Base-by-base conservation (phyloP, 2,888 invertebrate genomes). In the Acleris sparsana region DNA sequence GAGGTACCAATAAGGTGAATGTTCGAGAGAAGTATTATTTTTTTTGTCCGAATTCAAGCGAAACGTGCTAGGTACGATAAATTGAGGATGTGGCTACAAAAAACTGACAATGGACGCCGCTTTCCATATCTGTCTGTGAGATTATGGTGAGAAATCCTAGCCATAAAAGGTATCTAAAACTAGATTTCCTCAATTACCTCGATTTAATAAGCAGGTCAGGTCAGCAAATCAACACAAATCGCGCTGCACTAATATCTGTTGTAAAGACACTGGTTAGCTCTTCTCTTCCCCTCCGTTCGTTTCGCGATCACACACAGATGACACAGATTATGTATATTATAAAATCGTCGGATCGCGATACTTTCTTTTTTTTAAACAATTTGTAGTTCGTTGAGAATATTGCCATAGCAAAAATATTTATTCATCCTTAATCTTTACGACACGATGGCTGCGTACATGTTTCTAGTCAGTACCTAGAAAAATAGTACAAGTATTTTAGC, bases 41-140 rank as follows among this genome's bases (percentile, higher is more conserved):
- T 88, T 89, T 88, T 87, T 86, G 85, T 84, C 80, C 85, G 84
- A 86, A 87, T 83, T 86, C 84, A 79, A 86, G 86, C 84, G 86
- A 88, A 87, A 89, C 89, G 92, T 89, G 92, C 86, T 80, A 83
- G 87, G 85, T 84, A 85, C 25, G 7, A 25, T 25, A 87, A 61
- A 87, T 80, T 91, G 92, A 88, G 89, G 91, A 92, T 92, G 92
- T 92, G 92, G 92, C 92, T 82, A 89, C 85, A 91, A 91, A 92
- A 91, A 89, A 87, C 78, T 72, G 75, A 89, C 88, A 92, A 89
- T 88, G 89, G 87, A 85, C 77, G 82, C 78, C 72, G 73, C 56
- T 62, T 66, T 66, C 56, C 48, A 53, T 51, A 57, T 62, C 39
- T 39, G 46, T 62, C 25, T 57, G 39, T 22, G 22, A 52, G 39